phyloP scores from a whole-genome alignment of 2,797 vertebrate genomes.

The Rhinichthys osculus region DNA sequence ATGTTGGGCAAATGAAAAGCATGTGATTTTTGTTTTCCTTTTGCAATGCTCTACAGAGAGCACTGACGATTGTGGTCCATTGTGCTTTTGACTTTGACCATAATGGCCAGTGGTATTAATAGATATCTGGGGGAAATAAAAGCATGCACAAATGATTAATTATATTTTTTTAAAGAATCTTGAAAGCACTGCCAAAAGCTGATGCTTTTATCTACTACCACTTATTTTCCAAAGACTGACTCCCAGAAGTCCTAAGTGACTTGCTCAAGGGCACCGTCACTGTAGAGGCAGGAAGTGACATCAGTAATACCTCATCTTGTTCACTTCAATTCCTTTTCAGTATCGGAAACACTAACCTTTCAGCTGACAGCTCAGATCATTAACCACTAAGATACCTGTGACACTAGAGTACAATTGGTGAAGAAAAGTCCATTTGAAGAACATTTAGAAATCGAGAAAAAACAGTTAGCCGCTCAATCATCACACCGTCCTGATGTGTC shows the following conservation, averaged over 20 bases:
- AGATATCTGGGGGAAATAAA: conserved; percentile 1
- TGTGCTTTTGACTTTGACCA: conserved; percentile 25
- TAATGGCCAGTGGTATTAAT: conserved; percentile 33
- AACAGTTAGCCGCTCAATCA: neutral
- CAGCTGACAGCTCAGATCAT: conserved; percentile 4
- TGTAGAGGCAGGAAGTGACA: conserved; percentile 28
- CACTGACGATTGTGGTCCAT: conserved; percentile 1
- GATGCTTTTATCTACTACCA: conserved; percentile 24
- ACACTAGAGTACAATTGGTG: neutral
- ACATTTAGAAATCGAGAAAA: neutral
- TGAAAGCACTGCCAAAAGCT: conserved; percentile 19
- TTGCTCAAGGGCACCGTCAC: neutral
- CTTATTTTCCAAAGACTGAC: neutral
- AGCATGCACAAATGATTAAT: conserved; percentile 34
- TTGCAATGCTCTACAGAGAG: neutral
- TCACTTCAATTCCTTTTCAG: neutral
- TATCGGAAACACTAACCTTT: neutral
- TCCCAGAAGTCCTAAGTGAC: neutral
- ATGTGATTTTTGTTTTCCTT: conserved; percentile 25
- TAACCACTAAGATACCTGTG: conserved; percentile 14
- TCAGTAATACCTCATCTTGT: neutral
- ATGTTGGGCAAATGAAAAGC: conserved; percentile 32
- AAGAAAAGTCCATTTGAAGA: neutral
- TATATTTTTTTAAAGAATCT: neutral
- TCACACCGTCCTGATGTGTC: neutral